Conservation (phyloP, 2,797 vertebrate species). For the Lophius americanus region DNA sequence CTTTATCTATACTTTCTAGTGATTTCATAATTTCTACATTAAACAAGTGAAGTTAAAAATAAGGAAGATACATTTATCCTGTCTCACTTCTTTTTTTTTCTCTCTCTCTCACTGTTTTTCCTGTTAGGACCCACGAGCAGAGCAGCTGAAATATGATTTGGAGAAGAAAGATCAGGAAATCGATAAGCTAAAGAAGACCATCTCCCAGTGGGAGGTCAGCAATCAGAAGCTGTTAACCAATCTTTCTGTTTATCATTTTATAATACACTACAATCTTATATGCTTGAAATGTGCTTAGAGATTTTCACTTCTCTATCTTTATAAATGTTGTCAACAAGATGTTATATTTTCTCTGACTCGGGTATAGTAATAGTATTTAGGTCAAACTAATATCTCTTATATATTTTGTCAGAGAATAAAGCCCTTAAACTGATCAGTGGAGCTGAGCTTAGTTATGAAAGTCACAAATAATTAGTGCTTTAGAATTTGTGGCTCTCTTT, state of each 20-base stretch:
- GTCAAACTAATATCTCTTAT: too few species aligned
- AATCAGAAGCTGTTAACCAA: not conserved
- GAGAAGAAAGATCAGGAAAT: slow-evolving; percentile 95
- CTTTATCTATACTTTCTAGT: not conserved
- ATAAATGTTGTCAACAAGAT: too few species aligned
- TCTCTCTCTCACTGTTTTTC: not conserved
- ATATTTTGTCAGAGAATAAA: too few species aligned
- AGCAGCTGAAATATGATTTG: slow-evolving; percentile 90
- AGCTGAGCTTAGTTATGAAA: too few species aligned
- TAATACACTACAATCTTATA: too few species aligned
- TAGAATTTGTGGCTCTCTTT: too few species aligned
- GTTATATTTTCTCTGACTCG: too few species aligned
- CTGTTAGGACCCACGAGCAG: slow-evolving; percentile 87
- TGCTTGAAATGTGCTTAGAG: not conserved
- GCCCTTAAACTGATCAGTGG: too few species aligned
- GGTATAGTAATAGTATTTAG: too few species aligned
- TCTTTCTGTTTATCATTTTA: too few species aligned
- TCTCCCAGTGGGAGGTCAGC: slow-evolving; percentile 91
- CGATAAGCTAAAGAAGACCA: slow-evolving; percentile 85
- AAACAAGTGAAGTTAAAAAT: not conserved
- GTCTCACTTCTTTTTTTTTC: not conserved
- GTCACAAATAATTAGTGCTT: too few species aligned
- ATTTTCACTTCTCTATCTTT: not conserved
- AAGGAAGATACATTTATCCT: not conserved
- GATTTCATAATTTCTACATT: not conserved